Base-by-base conservation (phyloP, 2,113 vertebrate genomes). In the Amia ocellicauda region DNA sequence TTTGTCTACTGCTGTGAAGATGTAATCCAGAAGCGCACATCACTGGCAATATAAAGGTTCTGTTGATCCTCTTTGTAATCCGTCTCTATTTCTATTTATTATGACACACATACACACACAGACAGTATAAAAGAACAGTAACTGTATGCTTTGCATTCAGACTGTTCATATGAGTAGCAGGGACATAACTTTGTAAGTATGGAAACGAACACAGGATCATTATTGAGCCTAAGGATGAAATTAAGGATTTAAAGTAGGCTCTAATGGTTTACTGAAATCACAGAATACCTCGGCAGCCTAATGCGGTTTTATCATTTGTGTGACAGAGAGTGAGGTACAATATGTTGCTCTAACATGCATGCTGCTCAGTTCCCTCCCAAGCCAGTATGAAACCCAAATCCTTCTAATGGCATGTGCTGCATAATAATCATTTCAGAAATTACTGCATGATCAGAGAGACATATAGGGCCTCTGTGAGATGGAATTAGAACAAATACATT, bases 321-420 rank as follows among this genome's bases (percentile, higher is more conserved):
- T 69, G 74, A 83, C 22, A 47, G 54, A 49, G 19, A 40, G 63
- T 22, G 20, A 45, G 66, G 63, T 43, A 62, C 73, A 85, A 70
- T 79, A 77, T 79, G 74, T 71, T 77, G 73, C 62, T 69, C 68
- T 74, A 69, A 74, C 71, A 78, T 74, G 65, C 73, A 71, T 0
- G 51, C 73, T 72, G 75, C 64, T 76, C 41, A 47, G 11, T 26
- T 70, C 62, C 47, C 65, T 66, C 42, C 60, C 24, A 2, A 68
- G 69, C 67, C 67, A 52, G 63, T 73, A 70, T 69, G 75, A 74
- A 78, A 69, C 64, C 16, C 65, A 69, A 74, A 67, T 69, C 65
- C 68, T 47, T 19, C 23, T 60, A 10, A 0, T 66, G 74, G 67
- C 68, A 72, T 78, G 62, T 74, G 69, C 43, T 65, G 55, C 72